Evolutionary conservation across 2,113 vertebrate genomes (phyloP), one percentile per base, ranked within the genome.

Genomic region (Anthoscopus minutus): DNA sequence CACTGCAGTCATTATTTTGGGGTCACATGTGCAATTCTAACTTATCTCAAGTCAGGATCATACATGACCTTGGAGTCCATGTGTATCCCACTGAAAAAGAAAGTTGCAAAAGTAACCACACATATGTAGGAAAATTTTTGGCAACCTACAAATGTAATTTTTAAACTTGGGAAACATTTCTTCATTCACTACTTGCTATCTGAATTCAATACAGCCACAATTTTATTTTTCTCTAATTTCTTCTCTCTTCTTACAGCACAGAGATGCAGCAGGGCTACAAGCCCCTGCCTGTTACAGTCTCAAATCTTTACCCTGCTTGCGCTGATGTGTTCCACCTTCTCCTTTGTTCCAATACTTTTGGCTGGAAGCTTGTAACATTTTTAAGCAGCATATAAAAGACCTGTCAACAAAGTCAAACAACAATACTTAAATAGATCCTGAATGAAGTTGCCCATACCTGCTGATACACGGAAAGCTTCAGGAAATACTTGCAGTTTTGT

Each of bases 171-270:
- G 16, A 65, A 78, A 23, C 7, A 16, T 77, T n/a, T 6, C 12
- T 77, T 57, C 18, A 21, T 18, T 48, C 19, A 20, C 4, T 69
- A 61, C 53, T 37, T 61, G 7, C 30, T 73, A 58, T 9, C 5
- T 66, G 20, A 88, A 57, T 9, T 40, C 37, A 37, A 54, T 27
- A 42, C 5, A 62, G 15, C 4, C 24, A 57, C 15, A 18, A 27
- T n/a, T 60, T 44, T 22, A 35, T 80, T 66, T 73, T 72, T 25
- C n/a, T 21, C 7, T 24, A 62, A 1, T 37, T 65, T 44, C 10
- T 89, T 11, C 18, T 57, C 20, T 77, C 33, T 42, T 3, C 7
- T 42, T 50, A 28, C 1, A 51, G 12, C 0, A 0, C 2, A 3
- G 38, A 24, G 5, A n/a, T 51, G 58, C 9, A 60, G 17, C 21